Evolutionary conservation across 2,888 invertebrate genomes (phyloP), one percentile per base, ranked within the genome.

Genomic region (Argyresthia albistria): DNA sequence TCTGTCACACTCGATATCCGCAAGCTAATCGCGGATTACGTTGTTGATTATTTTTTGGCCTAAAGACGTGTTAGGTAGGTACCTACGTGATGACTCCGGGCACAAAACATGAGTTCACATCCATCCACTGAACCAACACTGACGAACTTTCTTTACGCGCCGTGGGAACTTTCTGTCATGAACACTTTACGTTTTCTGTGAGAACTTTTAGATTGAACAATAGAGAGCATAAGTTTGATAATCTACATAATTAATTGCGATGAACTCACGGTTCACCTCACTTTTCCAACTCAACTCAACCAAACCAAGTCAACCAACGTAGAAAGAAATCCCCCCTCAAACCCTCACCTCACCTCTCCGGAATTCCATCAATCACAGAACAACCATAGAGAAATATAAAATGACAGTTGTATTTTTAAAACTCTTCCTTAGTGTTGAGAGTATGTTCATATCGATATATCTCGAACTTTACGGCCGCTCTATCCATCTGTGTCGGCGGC

Each of bases 181-280:
- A 62, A 70, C 69, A 78, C 80, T 78, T 79, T 77, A 76, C 65
- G 65, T 70, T 75, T 46, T 73, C 69, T 68, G 67, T 75, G 78
- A 70, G 73, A 76, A 77, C 72, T 69, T 59, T 14, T 14, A 10
- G 39, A 55, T 58, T 60, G 62, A 79, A 84, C 84, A 86, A 84
- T 83, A 64, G 75, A 42, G 46, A 62, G 63, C 48, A 63, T 52
- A 63, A 61, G 66, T 74, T 72, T 76, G 73, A 68, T 77, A 73
- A 79, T 76, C 73, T 78, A 75, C 76, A 73, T 78, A 76, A 70
- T 73, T 58, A 78, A 76, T 73, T 69, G 66, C 62, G 58, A 59
- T 59, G 63, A 64, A 61, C 60, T 63, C 62, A 60, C 59, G 42
- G 52, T 46, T 47, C 48, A 42, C 47, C 46, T 46, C 16, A 12